These are phyloP conservation scores for Harpegnathos saltator DNA, from an alignment of 1,140 invertebrate species.

Conservation along the genomic window DNA sequence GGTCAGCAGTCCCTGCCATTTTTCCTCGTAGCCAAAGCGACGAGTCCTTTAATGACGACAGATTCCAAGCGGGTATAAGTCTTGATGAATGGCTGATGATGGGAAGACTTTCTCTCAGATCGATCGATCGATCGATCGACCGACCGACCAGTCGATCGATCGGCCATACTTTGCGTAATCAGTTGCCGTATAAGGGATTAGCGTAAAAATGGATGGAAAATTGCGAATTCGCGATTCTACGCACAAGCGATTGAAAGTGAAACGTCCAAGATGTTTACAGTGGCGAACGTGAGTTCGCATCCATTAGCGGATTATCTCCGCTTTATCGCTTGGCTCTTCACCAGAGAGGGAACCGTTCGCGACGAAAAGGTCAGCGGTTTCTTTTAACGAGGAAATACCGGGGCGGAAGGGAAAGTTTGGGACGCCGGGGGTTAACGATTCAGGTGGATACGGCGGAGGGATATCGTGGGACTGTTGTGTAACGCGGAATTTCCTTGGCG, in stretches of 20 bases:
- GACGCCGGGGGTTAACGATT: neutral
- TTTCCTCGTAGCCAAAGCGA: neutral
- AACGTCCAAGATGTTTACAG: neutral
- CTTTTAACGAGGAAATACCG: neutral
- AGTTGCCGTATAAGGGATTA: neutral
- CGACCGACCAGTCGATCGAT: neutral
- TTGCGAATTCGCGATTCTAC: neutral
- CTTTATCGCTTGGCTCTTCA: conserved; percentile 2
- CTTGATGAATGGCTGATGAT: too few relatives aligned
- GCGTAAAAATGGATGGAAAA: neutral
- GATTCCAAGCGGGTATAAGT: too few relatives aligned
- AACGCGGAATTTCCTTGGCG: conserved; percentile 17
- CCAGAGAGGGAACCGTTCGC: neutral
- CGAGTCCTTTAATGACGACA: neutral
- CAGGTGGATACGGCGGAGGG: neutral
- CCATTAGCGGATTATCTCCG: conserved; percentile 32
- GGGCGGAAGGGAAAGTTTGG: conserved; percentile 15
- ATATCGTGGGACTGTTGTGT: neutral
- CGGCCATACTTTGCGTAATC: neutral
- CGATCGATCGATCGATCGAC: neutral
- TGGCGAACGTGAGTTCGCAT: neutral
- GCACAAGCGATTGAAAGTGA: neutral
- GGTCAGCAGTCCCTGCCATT: neutral
- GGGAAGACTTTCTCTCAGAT: neutral
- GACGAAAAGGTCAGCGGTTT: conserved; percentile 4